Base-by-base conservation (phyloP, 1,140 invertebrate genomes). In the Apis cerana region DNA sequence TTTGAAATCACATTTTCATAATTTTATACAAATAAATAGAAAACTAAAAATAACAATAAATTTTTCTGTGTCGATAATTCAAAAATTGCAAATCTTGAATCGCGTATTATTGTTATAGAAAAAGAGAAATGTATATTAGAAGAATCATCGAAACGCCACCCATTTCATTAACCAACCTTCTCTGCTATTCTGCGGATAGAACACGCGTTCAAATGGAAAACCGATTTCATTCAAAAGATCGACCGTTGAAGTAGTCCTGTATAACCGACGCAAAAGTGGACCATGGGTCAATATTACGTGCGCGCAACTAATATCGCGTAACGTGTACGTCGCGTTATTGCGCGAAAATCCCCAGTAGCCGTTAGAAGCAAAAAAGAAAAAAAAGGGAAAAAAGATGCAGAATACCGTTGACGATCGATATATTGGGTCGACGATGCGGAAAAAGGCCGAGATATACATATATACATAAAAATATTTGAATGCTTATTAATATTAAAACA, bases 211-310 rank as follows among this genome's bases (percentile, higher is more conserved):
- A 21, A 52, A 52, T 76, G 19, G 23, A 65, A 56, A 56, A 56
- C 52, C 62, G 50, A 50, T 69, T 21, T 69, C 58, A 5, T 75
- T 75, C 17, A 43, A 67, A 21, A 67, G 64, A 33, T 67, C 64
- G 17, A 11, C 12, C 4, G 13, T 10, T 15, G 21, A 23, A 21
- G 21, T 11, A 19, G 17, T 5, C 33, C 19, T 11, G 21, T n/a
- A 12, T 52, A 64, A 62, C 59, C 48, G 70, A n/a, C n/a, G 23
- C 2, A 43, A 52, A 77, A 77, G 27, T 77, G 64, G 62, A 77
- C 27, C 75, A 43, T 59, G 54, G 76, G 65, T 78, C 76, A 78
- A 78, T 78, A 78, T 69, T 80, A 62, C 23, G 69, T 59, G 58
- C 23, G 78, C 68, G 56, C 59, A 48, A 52, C 48, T 48, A 71